Percentiles rank a stretch among this genome's conserved stretches.
Conservation (phyloP, 2,797 vertebrate species). For the Cichlasoma orientale region DNA sequence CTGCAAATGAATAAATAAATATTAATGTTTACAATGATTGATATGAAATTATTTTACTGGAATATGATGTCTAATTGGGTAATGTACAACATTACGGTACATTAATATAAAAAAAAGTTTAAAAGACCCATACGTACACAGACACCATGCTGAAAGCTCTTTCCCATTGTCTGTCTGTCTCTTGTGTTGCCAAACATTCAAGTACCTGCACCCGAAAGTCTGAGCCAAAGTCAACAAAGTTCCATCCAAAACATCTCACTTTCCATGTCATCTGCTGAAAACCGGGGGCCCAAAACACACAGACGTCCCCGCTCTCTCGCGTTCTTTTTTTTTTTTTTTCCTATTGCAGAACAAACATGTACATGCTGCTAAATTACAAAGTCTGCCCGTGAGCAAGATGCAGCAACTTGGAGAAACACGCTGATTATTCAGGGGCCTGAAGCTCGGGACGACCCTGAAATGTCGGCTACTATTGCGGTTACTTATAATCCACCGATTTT, state of each 20-base stretch:
- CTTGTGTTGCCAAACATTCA: constrained; percentile 48
- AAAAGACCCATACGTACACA: neutral
- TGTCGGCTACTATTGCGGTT: constrained; percentile 45
- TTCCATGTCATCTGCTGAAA: constrained; percentile 68
- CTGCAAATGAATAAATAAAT: neutral
- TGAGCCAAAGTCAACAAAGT: constrained; percentile 72
- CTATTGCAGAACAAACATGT: constrained; percentile 9
- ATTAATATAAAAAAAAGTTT: neutral
- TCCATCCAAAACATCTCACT: constrained; percentile 70
- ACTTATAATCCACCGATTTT: constrained; percentile 47
- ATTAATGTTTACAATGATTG: neutral
- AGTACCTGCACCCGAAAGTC: constrained; percentile 37
- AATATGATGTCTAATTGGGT: neutral
- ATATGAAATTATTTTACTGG: neutral
- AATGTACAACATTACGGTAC: neutral
- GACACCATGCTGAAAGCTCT: constrained; percentile 21
- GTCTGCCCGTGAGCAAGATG: constrained; percentile 30
- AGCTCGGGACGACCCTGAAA: constrained; percentile 68
- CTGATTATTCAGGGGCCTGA: constrained; percentile 54
- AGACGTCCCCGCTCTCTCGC: neutral
- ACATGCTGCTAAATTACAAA: constrained; percentile 33
- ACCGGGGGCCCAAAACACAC: constrained; percentile 46
- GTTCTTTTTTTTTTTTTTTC: neutral
- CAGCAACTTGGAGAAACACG: constrained; percentile 34
- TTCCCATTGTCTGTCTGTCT: constrained; percentile 50